phyloP scores from a whole-genome alignment of 1,140 invertebrate genomes.

The Danaus plexippus region DNA sequence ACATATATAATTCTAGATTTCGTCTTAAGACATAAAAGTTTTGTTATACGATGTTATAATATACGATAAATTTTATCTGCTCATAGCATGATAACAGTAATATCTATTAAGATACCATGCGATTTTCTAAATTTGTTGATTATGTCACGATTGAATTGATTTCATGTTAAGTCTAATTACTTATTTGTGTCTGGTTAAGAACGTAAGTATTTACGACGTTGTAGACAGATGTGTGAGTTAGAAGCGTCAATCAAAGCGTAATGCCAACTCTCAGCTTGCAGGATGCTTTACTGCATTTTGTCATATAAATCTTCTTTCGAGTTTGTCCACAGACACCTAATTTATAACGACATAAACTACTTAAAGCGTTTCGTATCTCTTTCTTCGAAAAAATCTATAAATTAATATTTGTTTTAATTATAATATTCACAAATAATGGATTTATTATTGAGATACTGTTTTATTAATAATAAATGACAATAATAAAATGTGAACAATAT shows the following conservation, averaged over 20 bases:
- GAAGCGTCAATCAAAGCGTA: constrained; percentile 8
- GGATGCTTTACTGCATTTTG: constrained; percentile 1
- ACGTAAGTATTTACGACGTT: constrained; percentile 14
- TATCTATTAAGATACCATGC: no score
- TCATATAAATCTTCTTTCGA: constrained; percentile 14
- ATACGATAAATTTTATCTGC: no score
- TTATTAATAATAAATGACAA: constrained; percentile 1
- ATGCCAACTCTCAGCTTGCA: constrained; percentile 5
- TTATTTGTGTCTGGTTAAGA: constrained; percentile 9
- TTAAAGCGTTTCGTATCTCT: constrained; percentile 4
- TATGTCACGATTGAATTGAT: constrained; percentile 2
- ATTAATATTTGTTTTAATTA: no score
- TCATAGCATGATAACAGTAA: no score
- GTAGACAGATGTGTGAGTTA: constrained; percentile 9
- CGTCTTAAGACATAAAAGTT: no score
- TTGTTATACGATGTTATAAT: no score
- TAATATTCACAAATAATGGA: no score
- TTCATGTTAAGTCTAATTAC: constrained; percentile 7
- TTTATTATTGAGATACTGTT: no score
- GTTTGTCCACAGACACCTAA: constrained; percentile 2
- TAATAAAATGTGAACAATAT: no score
- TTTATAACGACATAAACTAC: constrained; percentile 9
- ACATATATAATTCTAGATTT: no score
- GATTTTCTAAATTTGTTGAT: no score
- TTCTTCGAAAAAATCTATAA: neutral